Evolutionary conservation across 2,797 vertebrate species (phyloP).

Genomic region (Ambastaia sidthimunki): DNA sequence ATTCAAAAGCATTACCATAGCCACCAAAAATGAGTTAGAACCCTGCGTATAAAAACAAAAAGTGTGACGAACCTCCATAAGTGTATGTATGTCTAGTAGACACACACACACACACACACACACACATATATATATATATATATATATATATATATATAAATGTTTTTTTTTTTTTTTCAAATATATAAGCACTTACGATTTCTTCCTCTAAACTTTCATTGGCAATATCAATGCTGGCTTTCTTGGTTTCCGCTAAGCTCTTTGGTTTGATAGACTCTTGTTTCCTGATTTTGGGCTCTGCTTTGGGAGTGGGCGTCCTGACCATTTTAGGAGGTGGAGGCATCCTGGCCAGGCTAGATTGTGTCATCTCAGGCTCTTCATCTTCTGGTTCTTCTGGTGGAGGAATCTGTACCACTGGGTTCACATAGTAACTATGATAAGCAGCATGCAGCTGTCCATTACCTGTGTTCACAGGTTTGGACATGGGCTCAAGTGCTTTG

Average conservation of each 20-base stretch:
- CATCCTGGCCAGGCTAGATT: slow-evolving; percentile 79
- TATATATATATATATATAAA: neutral
- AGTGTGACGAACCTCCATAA: neutral
- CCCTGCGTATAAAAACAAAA: slow-evolving; percentile 73
- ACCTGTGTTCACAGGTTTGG: slow-evolving; percentile 76
- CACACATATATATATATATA: neutral
- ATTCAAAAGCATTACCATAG: slow-evolving; percentile 99
- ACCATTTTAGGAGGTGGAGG: slow-evolving; percentile 80
- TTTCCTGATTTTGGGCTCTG: slow-evolving; percentile 92
- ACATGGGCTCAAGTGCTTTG: slow-evolving; percentile 69
- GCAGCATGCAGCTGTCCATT: slow-evolving; percentile 89
- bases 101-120: too few species aligned
- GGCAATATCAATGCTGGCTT: slow-evolving; percentile 82
- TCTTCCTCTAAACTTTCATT: slow-evolving; percentile 69
- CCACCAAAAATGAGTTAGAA: slow-evolving; percentile 96
- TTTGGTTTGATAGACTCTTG: slow-evolving; percentile 93
- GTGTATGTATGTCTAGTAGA: too few species aligned
- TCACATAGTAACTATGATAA: slow-evolving; percentile 96
- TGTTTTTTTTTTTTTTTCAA: too few species aligned
- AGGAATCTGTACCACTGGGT: slow-evolving; percentile 76
- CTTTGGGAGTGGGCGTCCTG: slow-evolving; percentile 75
- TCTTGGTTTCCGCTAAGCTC: slow-evolving; percentile 89
- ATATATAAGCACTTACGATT: slow-evolving; percentile 83
- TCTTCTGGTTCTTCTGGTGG: slow-evolving; percentile 80
- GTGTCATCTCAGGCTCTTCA: slow-evolving; percentile 74